Base-by-base conservation (phyloP, 2,113 vertebrate species). In the Caranx melampygus region DNA sequence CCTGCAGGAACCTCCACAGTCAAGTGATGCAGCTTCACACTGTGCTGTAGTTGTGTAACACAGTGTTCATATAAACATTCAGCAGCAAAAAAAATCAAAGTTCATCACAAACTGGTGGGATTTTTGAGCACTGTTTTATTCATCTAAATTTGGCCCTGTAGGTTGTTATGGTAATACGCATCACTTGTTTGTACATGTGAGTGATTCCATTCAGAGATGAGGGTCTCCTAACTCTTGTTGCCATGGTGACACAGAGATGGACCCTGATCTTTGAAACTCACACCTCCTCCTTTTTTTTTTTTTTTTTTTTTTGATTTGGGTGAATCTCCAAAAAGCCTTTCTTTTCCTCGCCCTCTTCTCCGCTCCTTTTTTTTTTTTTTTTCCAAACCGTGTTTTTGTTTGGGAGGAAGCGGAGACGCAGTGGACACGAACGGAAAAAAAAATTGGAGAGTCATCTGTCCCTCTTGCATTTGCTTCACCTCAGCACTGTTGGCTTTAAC, bases 401-500 rank as follows among this genome's bases (percentile, higher is more conserved):
- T 64, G 59, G 81, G 55, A 57, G 42, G 35, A 73, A 65, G 68
- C 34, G 2, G 62, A 68, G 61, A 8, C 1, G 3, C 21, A 21
- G 68, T 16, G 3, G 9, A 65, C 21, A 6, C 67, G 66, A 79
- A 68, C 49, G 9, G 58, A 66, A 63, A 73, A 73, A 18, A 20
- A 35, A 49, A 35, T 58, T 21, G 14, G 63, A 83, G 65, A 62
- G 58, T 78, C 57, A 10, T 18, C 73, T 16, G 21, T 70, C 79
- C 61, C 60, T 34, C 40, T 76, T 21, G 47, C 82, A 69, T 76
- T 75, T 72, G 82, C 84, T 55, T 84, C 82, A 81, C 87, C 83
- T 89, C 84, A 79, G 78, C 81, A 80, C 82, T 49, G 84, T 87
- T 88, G 78, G 84, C 78, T 81, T 92, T 67, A 63, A 68, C 81